Evolutionary conservation across 2,797 vertebrate species (phyloP), one percentile per base, ranked within the genome.

Genomic region (Cygnus olor): DNA sequence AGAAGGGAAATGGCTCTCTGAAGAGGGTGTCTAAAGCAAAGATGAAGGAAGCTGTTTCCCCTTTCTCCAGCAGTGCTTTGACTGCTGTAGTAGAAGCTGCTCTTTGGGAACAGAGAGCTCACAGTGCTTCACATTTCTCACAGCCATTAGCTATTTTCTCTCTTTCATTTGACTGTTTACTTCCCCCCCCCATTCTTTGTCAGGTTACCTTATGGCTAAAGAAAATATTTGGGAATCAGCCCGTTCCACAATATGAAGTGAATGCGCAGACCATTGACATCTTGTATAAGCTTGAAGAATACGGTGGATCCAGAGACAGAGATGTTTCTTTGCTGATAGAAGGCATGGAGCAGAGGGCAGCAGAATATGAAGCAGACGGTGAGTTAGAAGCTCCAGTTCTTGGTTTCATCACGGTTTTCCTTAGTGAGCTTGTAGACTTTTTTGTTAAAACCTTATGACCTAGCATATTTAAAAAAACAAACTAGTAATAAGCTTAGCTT

Each of bases 201-300:
- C 89, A 99, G 99, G 97, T 99, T 74, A 96, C 96, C 85, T 90
- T 49, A 54, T 99, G 99, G 99, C 97, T 99, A 74, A 96, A 96
- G 85, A 65, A 97, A 3, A 90, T 98, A 68, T 98, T 97, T 84
- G 98, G 96, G 4, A 71, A 98, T 74, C 71, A 90, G 63, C 85
- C 95, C 21, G 40, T 99, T 69, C 98, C 98, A 3, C 45, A 78
- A 4, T 99, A 98, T 30, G 98, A 99, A 85, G 98, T 98, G 51
- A 99, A 98, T 95, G 89, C 95, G 4, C 85, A 96, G 85, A 99
- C 98, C 0, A 95, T 98, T 64, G 98, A 98, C 68, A 56, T 98
- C 42, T 96, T 99, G 77, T 92, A 98, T 78, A 96, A 98, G 73
- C 88, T 99, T 53, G 97, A 95, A 9, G 92, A 97, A 85, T 72